Conservation (phyloP, 2,797 vertebrate genomes). For the Argyrosomus regius region DNA sequence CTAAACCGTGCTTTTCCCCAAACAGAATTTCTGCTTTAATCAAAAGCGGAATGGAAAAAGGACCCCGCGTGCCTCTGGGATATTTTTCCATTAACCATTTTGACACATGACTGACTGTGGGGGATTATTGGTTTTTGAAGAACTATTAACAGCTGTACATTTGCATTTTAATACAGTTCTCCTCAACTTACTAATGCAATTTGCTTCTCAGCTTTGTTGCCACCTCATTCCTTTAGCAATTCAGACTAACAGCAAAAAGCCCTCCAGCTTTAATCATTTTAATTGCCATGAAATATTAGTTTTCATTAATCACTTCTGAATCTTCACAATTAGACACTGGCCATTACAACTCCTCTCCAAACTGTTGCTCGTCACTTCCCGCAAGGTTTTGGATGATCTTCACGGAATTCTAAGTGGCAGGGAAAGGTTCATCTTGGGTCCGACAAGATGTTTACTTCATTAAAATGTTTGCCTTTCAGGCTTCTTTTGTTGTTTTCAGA, state of each 20-base stretch:
- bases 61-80: slow-evolving; percentile 94
- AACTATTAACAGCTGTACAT: slow-evolving; percentile 99
- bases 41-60: slow-evolving; percentile 94
- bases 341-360: slow-evolving; percentile 57
- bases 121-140: slow-evolving; percentile 99
- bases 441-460: slow-evolving; percentile 4
- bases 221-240: slow-evolving; percentile 91
- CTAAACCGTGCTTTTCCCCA: slow-evolving; percentile 72
- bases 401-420: slow-evolving; percentile 16
- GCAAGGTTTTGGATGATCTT: slow-evolving; percentile 46
- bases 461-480: slow-evolving; percentile 2
- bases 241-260: slow-evolving; percentile 78
- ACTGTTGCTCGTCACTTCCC: slow-evolving; percentile 55
- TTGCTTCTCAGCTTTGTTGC: slow-evolving; percentile 95
- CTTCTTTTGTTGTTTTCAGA: background rate
- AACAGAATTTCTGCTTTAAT: slow-evolving; percentile 96
- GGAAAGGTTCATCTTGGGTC: slow-evolving; percentile 1
- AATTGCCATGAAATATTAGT: slow-evolving; percentile 86
- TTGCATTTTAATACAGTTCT: slow-evolving; percentile 99
- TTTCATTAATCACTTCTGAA: slow-evolving; percentile 85
- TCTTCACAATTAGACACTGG: slow-evolving; percentile 64
- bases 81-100: slow-evolving; percentile 99
- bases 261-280: slow-evolving; percentile 85
- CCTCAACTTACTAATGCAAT: slow-evolving; percentile 96
- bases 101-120: slow-evolving; percentile 99